A percentile compares a stretch with the other conserved stretches of the same genome.
phyloP scores from a whole-genome alignment of 2,888 invertebrate species.

The Phyto melanocephala region DNA sequence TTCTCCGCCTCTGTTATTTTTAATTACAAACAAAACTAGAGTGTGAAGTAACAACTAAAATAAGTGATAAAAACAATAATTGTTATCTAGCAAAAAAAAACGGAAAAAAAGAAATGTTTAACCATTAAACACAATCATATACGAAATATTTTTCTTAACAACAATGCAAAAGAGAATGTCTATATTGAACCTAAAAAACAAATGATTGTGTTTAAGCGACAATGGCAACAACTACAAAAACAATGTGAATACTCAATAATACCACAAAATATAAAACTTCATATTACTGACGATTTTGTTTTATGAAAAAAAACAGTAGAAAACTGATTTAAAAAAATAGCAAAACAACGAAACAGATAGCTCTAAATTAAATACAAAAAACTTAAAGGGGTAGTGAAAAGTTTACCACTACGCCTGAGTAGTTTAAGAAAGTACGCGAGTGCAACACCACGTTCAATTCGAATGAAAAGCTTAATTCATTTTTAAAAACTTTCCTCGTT shows the following conservation, averaged over 20 bases:
- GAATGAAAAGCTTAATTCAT: background rate
- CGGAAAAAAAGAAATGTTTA: background rate
- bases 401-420: constrained; percentile 40
- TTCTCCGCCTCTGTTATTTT: constrained; percentile 38
- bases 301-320: background rate
- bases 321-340: constrained; percentile 1
- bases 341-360: constrained; percentile 11
- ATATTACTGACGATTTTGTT: background rate
- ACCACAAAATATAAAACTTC: constrained; percentile 4
- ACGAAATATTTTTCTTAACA: background rate
- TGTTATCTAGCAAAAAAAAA: constrained; percentile 43
- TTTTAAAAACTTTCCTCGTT: background rate
- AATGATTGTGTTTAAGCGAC: background rate
- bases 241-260: background rate
- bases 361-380: background rate
- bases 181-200: background rate
- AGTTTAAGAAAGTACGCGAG: constrained; percentile 46
- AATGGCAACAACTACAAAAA: background rate
- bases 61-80: constrained; percentile 41
- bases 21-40: constrained; percentile 44
- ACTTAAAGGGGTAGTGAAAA: constrained; percentile 36
- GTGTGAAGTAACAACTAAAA: constrained; percentile 43
- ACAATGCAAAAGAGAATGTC: background rate
- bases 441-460: constrained; percentile 40
- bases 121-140: background rate